A percentile compares a stretch with the other conserved stretches of the same genome.
Conservation (phyloP, 2,113 vertebrate genomes). For the Erpornis zantholeuca region DNA sequence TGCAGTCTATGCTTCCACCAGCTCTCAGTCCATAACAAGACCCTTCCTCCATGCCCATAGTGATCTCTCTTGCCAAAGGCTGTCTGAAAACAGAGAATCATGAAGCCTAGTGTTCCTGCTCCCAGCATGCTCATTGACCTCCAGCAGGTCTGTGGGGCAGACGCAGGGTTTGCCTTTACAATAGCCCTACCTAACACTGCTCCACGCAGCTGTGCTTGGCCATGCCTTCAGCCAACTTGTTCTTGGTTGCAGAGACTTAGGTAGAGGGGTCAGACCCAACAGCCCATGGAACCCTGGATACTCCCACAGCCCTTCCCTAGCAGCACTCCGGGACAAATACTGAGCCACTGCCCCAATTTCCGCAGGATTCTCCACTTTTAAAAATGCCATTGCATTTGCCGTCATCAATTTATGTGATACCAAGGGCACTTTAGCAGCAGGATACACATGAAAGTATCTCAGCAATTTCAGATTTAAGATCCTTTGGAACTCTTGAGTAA, state of each 20-base stretch:
- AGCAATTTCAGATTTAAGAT: background rate
- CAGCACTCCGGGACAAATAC: fast-evolving
- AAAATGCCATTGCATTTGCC: background rate
- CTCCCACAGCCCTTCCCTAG: background rate
- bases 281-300: background rate
- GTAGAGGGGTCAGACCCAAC: background rate
- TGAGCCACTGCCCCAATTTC: background rate
- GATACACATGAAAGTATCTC: background rate
- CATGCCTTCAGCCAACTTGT: background rate
- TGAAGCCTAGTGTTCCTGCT: background rate
- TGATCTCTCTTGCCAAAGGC: background rate
- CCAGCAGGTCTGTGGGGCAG: background rate
- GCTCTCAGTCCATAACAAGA: background rate
- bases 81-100: background rate
- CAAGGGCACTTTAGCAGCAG: background rate
- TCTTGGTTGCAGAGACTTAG: background rate
- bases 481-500: background rate
- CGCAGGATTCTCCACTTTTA: background rate
- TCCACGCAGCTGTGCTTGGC: background rate
- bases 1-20: background rate
- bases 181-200: background rate
- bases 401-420: background rate
- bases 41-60: background rate
- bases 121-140: background rate
- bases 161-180: background rate